Base-by-base conservation (phyloP, 2,113 vertebrate genomes). In the Penelope pileata region DNA sequence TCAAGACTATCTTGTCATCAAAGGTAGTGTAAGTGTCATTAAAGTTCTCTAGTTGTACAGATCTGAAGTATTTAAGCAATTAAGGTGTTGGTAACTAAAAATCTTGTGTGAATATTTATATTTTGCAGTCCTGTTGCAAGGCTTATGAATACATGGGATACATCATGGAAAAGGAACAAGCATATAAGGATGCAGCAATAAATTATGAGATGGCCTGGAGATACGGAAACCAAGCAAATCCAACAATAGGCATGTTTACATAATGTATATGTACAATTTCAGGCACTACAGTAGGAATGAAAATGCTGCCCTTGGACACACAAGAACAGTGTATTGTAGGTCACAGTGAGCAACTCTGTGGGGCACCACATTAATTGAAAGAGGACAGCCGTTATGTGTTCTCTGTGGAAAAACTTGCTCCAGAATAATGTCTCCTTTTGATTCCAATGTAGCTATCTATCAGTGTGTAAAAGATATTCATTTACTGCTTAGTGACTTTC, bases 131-230 rank as follows among this genome's bases (percentile, higher is more conserved):
- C 14, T 99, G 99, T 97, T 99, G 98, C 97, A 99, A 99, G 97
- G 99, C 99, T 45, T 99, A 99, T 82, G 99, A 99, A 97, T 99
- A 99, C 94, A 98, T 98, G 97, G 99, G 99, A 48, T 99, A 99
- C 92, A 99, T 99, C 83, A 99, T 99, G 99, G 99, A 99, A 96
- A 99, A 99, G 87, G 99, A 99, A 67, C 99, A 99, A 96, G 98
- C 99, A 0, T 99, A 99, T 93, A 98, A 98, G 75, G 99, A 99
- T 90, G 99, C 99, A 48, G 99, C 99, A 50, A 67, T 98, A 78
- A 99, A 99, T 97, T 99, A 99, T 16, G 99, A 99, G 97, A 98
- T 99, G 98, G 99, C 99, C 5, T 99, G 99, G 99, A 99, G 99
- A 94, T 99, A 99, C 0, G 98, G 99, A 91, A 99, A 98, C 97